Base-by-base conservation (phyloP, 2,888 invertebrate genomes). In the Netelia melanura region DNA sequence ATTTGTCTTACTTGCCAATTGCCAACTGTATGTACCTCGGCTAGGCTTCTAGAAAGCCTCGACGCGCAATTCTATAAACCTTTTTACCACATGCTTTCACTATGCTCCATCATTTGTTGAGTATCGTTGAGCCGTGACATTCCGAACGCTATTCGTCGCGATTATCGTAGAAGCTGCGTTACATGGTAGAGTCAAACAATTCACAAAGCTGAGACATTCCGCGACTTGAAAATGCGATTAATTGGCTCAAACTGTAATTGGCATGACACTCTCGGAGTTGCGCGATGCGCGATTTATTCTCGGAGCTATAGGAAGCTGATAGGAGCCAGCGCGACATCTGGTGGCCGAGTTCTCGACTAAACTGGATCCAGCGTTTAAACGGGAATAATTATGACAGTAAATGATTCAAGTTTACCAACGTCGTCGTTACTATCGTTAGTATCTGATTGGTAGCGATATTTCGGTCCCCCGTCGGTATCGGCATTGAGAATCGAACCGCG, bases 1-100 rank as follows among this genome's bases (percentile, higher is more conserved):
- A 92, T 92, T 92, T 91, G 90, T 92, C 92, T 91, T 90, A 87
- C 90, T 91, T 91, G 92, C 92, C 92, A 92, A 92, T 92, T 90
- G 91, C 90, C 67, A 88, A 90, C 71, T 72, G 71, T 52, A 52
- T 25, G 8, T 6, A 61, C 48, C 38, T 21, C 25, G n/a, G 56
- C 62, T 30, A 64, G 30, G 77, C 71, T 77, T 72, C 58, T 65
- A 65, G 71, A 68, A 44, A 77, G 56, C 65, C 61, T 23, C 25
- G 23, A 23, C 52, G 52, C 54, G 44, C 48, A 30, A 21, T 62
- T 78, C 67, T 44, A 70, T 58, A 65, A 8, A 65, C 54, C 62
- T 44, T 38, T 17, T 67, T 38, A 21, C n/a, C 10, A 9, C 62
- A 25, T n/a, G 74, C 44, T 65, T 17, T 58, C 14, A 52, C 67